phyloP scores from a whole-genome alignment of 2,888 invertebrate species.

The Bursaphelenchus okinawaensis region DNA sequence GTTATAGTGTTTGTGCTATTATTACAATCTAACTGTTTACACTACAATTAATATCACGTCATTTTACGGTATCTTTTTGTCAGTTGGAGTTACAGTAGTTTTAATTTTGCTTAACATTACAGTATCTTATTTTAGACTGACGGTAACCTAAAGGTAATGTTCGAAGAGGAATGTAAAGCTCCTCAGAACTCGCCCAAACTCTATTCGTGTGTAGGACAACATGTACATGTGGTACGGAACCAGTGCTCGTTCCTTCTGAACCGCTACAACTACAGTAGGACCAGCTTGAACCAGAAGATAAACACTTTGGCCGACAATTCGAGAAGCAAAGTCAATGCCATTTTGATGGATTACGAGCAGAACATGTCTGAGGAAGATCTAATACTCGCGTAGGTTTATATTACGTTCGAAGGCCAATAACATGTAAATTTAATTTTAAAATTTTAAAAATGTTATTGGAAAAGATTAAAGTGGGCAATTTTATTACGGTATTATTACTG shows the following conservation, averaged over 20 bases:
- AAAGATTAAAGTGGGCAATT: too few species aligned
- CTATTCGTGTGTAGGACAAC: slow-evolving; percentile 22
- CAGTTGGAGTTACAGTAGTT: too few species aligned
- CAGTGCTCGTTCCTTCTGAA: neutral
- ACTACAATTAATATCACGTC: too few species aligned
- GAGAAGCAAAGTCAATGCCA: slow-evolving; percentile 11
- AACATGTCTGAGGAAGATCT: neutral
- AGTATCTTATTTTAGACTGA: slow-evolving; percentile 22
- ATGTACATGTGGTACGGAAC: slow-evolving; percentile 4
- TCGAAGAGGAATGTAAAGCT: slow-evolving; percentile 25
- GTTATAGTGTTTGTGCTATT: too few species aligned
- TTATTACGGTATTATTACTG: too few species aligned
- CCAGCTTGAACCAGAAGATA: slow-evolving; percentile 25
- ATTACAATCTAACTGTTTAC: too few species aligned
- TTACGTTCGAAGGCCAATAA: too few species aligned
- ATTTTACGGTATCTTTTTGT: too few species aligned
- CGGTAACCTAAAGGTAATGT: slow-evolving; percentile 33
- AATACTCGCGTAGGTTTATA: neutral
- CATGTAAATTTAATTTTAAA: too few species aligned
- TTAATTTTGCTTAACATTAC: slow-evolving; percentile 8
- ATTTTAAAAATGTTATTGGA: too few species aligned
- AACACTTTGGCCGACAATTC: slow-evolving; percentile 10
- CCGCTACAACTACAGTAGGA: slow-evolving; percentile 25
- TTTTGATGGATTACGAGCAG: slow-evolving; percentile 1
- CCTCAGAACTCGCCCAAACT: slow-evolving; percentile 5